Percentiles rank a stretch among this genome's conserved stretches.
Conservation (phyloP, 2,113 vertebrate species). For the Platichthys flesus region DNA sequence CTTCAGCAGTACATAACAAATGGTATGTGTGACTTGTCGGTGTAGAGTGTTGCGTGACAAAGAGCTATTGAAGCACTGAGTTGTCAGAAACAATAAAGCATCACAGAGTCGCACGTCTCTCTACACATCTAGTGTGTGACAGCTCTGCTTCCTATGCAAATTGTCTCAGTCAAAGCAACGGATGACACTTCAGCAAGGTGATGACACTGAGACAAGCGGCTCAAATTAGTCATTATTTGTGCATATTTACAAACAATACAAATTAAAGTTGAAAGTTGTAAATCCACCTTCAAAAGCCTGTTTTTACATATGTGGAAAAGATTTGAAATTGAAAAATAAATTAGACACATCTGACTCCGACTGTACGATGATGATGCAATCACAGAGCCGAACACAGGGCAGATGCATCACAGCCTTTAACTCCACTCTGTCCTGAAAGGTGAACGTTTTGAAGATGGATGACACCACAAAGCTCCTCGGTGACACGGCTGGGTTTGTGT, state of each 20-base stretch:
- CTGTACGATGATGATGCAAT: no score
- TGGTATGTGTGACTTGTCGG: not conserved
- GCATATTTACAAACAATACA: not conserved
- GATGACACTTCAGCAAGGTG: constrained; percentile 11
- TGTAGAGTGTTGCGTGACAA: constrained; percentile 9
- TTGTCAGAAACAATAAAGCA: constrained; percentile 27
- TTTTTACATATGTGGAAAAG: no score
- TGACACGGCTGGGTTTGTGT: not conserved
- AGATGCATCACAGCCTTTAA: not conserved
- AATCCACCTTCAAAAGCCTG: not conserved
- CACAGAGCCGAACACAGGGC: not conserved
- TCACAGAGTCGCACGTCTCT: constrained; percentile 21
- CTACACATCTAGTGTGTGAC: constrained; percentile 1
- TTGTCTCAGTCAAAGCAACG: constrained; percentile 22
- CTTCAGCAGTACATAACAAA: not conserved
- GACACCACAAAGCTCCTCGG: not conserved
- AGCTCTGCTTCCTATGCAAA: constrained; percentile 17
- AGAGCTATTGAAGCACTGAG: constrained; percentile 1
- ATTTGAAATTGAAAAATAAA: no score
- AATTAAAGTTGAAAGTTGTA: not conserved
- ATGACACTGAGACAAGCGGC: not conserved
- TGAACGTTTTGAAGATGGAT: not conserved
- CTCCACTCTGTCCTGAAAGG: not conserved
- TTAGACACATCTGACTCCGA: no score
- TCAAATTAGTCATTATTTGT: not conserved